Evolutionary conservation across 2,113 vertebrate species (phyloP), one percentile per base, ranked within the genome.

Genomic region (Cyanocitta stelleri): DNA sequence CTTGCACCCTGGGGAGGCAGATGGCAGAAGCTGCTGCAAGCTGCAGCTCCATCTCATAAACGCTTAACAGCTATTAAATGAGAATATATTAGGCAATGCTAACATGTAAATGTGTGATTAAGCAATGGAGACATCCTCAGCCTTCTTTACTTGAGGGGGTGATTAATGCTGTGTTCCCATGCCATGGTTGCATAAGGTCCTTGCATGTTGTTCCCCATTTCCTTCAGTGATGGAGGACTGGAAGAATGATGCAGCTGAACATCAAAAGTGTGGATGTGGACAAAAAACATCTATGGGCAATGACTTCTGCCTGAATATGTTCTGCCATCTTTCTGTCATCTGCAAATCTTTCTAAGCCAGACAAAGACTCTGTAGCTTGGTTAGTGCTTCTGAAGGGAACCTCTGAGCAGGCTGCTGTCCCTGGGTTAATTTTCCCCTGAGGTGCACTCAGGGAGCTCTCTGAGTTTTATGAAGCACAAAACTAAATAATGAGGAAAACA

Each of bases 401-500:
- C 29, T 35, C 48, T 59, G 61, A 43, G n/a, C 27, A 66, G 48
- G n/a, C 35, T 85, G 51, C 49, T 74, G 26, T 55, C 35, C 30
- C 39, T 30, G 23, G 11, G n/a, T 78, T 86, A 27, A 29, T 49
- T 55, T 63, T 54, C 22, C 16, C 30, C 49, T 12, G 13, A 44
- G 73, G 14, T 37, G 22, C 19, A 72, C 33, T 84, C 2, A 0
- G 13, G 81, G 63, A 80, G 37, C 22, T 68, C 51, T 61, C 33
- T 26, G 48, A 76, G 52, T 37, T 94, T 95, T 69, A 81, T 30
- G 54, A 82, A 87, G n/a, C 52, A 64, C 56, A 27, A 87, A 95
- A 89, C 39, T 78, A 64, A 84, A 56, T 1, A 1, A 46, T 32
- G 27, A 85, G 26, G 49, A 63, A 87, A 87, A 59, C 4, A 56